phyloP scores from a whole-genome alignment of 2,888 invertebrate genomes.

The Melanostoma mellinum region DNA sequence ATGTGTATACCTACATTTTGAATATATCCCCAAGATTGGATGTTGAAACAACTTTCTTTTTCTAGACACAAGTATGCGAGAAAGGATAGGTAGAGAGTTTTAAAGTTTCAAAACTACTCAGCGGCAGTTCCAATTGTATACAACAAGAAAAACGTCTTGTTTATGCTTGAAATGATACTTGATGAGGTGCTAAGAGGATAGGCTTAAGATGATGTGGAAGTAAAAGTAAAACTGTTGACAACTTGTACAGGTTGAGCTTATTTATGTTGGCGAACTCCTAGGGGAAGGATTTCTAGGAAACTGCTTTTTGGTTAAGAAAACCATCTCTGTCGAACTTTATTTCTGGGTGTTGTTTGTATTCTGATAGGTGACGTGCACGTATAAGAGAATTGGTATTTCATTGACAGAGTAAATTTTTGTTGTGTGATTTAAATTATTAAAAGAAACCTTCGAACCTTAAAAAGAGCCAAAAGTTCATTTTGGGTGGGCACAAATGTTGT shows the following conservation, averaged over 20 bases:
- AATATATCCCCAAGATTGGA: background rate
- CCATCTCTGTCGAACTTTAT: too few species aligned
- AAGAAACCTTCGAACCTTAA: too few species aligned
- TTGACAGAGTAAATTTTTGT: too few species aligned
- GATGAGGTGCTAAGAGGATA: conserved; percentile 29
- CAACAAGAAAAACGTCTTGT: conserved; percentile 31
- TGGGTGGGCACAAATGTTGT: too few species aligned
- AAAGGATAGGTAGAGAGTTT: conserved; percentile 48
- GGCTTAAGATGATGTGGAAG: conserved; percentile 13
- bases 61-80: background rate
- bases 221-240: conserved; percentile 31
- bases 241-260: conserved; percentile 25
- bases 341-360: too few species aligned
- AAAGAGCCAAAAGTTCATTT: too few species aligned
- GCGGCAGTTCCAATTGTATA: conserved; percentile 23
- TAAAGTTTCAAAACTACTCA: conserved; percentile 48
- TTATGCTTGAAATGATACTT: conserved; percentile 38
- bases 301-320: too few species aligned
- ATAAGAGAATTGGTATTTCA: too few species aligned
- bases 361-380: too few species aligned
- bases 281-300: too few species aligned
- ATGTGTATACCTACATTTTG: background rate
- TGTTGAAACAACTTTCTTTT: background rate
- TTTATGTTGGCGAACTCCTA: too few species aligned
- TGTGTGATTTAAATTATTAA: too few species aligned